These are phyloP conservation scores for Phocoena sinus DNA, from an alignment of 2,113 vertebrate genomes.

Conservation along the genomic window DNA sequence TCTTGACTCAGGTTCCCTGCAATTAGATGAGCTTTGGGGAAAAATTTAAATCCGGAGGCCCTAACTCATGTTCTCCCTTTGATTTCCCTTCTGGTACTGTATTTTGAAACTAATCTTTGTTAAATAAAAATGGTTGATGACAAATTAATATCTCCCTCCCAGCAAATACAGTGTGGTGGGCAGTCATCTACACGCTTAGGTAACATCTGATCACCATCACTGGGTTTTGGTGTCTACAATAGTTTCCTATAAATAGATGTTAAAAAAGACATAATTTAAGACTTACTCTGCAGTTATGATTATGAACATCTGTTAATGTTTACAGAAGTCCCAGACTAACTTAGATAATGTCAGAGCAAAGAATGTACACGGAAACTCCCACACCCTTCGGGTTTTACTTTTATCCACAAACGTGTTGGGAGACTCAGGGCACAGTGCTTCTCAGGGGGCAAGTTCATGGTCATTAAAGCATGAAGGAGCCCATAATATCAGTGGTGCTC, in stretches of 20 bases:
- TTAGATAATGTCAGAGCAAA: constrained; percentile 42
- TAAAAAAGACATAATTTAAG: constrained; percentile 14
- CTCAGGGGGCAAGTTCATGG: not conserved
- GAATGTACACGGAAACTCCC: not conserved
- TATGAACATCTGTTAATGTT: constrained; percentile 47
- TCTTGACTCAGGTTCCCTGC: not conserved
- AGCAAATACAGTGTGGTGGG: not conserved
- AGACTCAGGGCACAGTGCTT: not conserved
- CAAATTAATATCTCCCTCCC: not conserved
- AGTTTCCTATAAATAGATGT: not conserved
- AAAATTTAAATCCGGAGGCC: not conserved
- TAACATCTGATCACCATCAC: not conserved
- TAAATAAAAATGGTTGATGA: not conserved
- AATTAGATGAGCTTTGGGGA: not conserved
- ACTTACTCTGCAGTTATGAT: not conserved
- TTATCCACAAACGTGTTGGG: not conserved
- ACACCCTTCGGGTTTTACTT: not conserved
- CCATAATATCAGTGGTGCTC: not conserved
- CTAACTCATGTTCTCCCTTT: not conserved
- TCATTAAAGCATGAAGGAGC: not conserved
- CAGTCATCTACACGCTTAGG: not conserved
- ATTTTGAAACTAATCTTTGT: not conserved
- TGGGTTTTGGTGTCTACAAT: not conserved
- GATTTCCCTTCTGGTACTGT: not conserved
- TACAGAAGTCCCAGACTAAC: constrained; percentile 15